These are phyloP conservation scores for Ametastegia equiseti DNA, from an alignment of 2,888 invertebrate genomes.

Conservation along the genomic window DNA sequence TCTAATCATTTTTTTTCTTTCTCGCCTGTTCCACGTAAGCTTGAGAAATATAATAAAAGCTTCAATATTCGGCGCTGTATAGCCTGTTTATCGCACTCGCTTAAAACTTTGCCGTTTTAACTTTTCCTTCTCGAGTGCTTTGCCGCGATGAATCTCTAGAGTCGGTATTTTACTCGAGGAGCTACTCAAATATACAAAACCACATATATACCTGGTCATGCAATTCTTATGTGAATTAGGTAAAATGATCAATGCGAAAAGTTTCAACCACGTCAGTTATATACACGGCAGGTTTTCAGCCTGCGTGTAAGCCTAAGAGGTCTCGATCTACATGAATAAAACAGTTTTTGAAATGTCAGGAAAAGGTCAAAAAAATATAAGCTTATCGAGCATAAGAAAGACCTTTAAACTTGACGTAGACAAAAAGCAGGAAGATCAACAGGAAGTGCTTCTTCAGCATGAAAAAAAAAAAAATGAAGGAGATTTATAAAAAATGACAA, in stretches of 20 bases:
- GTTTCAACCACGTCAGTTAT: background rate
- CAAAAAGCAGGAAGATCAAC: background rate
- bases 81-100: conserved; percentile 34
- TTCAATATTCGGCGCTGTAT: conserved; percentile 20
- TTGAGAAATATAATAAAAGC: conserved; percentile 30
- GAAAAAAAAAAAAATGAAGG: background rate
- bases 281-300: background rate
- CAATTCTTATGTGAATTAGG: background rate
- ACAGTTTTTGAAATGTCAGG: conserved; percentile 14
- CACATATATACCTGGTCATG: conserved; percentile 7
- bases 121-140: conserved; percentile 30
- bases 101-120: conserved; percentile 40
- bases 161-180: conserved; percentile 26
- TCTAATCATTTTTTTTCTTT: background rate
- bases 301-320: conserved; percentile 12
- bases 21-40: background rate
- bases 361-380: conserved; percentile 19
- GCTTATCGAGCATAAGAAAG: conserved; percentile 17
- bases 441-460: background rate
- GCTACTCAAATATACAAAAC: background rate
- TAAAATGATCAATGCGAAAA: background rate
- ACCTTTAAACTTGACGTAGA: conserved; percentile 33
- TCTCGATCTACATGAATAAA: conserved; percentile 31
- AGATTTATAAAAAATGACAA: background rate
- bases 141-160: conserved; percentile 12